Conservation (phyloP, 2,113 vertebrate species). For the Meleagris gallopavo region DNA sequence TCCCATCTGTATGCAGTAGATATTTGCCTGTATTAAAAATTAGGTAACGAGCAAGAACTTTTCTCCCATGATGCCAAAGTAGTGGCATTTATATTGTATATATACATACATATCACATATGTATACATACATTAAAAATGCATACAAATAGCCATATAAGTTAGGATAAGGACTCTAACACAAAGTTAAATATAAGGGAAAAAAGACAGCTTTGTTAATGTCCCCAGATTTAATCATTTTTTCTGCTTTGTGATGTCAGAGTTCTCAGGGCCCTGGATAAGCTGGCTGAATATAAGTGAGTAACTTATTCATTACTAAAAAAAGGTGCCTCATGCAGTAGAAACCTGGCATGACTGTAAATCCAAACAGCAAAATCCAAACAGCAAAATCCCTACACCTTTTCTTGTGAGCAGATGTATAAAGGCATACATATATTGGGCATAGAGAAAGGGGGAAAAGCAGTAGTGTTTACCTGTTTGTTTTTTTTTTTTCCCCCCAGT, state of each 20-base stretch:
- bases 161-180: neutral
- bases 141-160: neutral
- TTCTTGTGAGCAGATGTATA: neutral
- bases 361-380: neutral
- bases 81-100: neutral
- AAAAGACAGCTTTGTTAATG: neutral
- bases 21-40: neutral
- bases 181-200: neutral
- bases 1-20: neutral
- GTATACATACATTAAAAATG: neutral
- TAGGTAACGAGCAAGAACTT: neutral
- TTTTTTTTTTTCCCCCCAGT: no score
- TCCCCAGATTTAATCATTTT: neutral
- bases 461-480: neutral
- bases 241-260: neutral
- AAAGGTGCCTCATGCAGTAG: neutral
- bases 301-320: neutral
- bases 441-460: neutral
- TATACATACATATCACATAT: neutral
- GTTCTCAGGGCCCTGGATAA: neutral
- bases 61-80: neutral
- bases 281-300: neutral
- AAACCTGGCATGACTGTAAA: neutral
- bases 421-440: accelerated
- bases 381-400: neutral